Evolutionary conservation across 2,797 vertebrate species (phyloP).

Genomic region (Pipistrellus pipistrellus): DNA sequence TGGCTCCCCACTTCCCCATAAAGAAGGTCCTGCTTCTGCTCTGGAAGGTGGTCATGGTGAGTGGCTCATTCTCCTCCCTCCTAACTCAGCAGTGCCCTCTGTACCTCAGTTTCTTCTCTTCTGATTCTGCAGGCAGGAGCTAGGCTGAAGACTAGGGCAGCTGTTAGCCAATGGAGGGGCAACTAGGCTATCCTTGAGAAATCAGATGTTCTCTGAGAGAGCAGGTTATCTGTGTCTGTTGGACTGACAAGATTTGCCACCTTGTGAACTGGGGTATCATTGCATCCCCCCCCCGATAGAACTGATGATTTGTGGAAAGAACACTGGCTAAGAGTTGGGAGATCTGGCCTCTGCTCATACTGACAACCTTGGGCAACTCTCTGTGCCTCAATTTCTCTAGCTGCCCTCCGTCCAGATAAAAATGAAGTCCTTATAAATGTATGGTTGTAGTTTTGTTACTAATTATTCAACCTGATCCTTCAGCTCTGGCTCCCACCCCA

Average conservation of each 20-base stretch:
- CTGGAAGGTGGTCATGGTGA: slow-evolving; percentile 97
- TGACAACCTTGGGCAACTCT: not conserved
- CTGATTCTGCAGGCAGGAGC: not conserved
- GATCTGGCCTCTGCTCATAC: not conserved
- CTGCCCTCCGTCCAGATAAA: slow-evolving; percentile 1
- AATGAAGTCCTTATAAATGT: slow-evolving; percentile 9
- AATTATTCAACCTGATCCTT: not conserved
- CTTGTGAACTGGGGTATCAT: not conserved
- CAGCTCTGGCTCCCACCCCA: not conserved
- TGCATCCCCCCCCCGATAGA: not conserved
- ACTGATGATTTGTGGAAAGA: slow-evolving; percentile 3
- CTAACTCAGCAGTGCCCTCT: not conserved
- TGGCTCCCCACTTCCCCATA: slow-evolving; percentile 97
- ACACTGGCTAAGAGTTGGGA: not conserved
- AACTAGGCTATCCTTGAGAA: not conserved
- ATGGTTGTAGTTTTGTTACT: slow-evolving; percentile 26
- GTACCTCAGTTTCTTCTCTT: not conserved
- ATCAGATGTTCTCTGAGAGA: not conserved
- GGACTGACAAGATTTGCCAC: not conserved
- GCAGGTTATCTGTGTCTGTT: not conserved
- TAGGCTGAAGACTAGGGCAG: not conserved
- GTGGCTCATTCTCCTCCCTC: slow-evolving; percentile 70
- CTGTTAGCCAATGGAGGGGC: not conserved
- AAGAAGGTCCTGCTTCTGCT: slow-evolving; percentile 97
- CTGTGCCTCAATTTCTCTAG: slow-evolving; percentile 47